Base-by-base conservation (phyloP, 2,888 invertebrate species). In the Macrophya alboannulata region DNA sequence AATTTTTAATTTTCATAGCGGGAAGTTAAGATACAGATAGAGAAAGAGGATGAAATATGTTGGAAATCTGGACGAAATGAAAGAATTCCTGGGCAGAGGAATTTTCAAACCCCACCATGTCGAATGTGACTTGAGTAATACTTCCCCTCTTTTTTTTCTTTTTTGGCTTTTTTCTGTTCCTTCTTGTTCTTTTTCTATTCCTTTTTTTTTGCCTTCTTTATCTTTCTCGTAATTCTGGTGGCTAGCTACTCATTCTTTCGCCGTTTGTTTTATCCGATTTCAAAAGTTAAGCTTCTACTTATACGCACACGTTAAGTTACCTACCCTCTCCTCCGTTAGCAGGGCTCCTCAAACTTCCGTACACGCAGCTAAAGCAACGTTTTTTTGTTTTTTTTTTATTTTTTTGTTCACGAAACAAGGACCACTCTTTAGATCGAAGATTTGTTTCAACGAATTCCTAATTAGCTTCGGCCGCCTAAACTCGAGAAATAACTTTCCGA, bases 221-320 rank as follows among this genome's bases (percentile, higher is more conserved):
- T 51, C 40, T 79, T 31, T 77, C 31, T 37, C 31, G 31, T 31
- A 8, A 59, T 81, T 43, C 62, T 6, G 10, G 21, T 62, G 25
- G 43, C 51, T 40, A 55, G 21, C 62, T 62, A 59, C n/a, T 55
- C 79, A 79, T 79, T 79, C 55, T 79, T 79, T 79, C 17, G 6
- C 17, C 81, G 81, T 59, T 81, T 25, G 40, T 81, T 81, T 81
- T 62, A 81, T 81, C 59, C 79, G 59, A 62, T 81, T 81, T 62
- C 62, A 81, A 62, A 81, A 81, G 81, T 81, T 62, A 55, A 55
- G 77, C 77, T 37, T 10, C 55, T 37, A 77, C 77, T 77, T 68
- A 68, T 68, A 77, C 51, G 74, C 74, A 74, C 43, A 45, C 74
- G 45, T 10, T 9, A 25, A 74, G 74, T 43, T 71, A 45, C 25